Evolutionary conservation across 1,140 invertebrate species (phyloP).

Genomic region (Leptinotarsa undecemlineata): DNA sequence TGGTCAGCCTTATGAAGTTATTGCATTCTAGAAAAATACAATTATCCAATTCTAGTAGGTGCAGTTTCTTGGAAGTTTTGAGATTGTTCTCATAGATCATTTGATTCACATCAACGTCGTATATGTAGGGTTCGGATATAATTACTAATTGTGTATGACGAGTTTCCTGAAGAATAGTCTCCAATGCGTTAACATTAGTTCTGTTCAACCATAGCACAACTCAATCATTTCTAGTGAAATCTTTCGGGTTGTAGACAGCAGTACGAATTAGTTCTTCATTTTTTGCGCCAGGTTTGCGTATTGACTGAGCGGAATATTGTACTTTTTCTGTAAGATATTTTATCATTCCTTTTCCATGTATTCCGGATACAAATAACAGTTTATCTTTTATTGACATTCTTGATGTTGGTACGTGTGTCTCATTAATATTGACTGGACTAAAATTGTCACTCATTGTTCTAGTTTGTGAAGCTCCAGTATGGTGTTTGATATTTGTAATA

Average conservation of each 20-base stretch:
- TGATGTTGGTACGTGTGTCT: no score
- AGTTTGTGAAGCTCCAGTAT: no score
- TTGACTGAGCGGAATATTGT: slow-evolving; percentile 7
- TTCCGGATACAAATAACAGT: no score
- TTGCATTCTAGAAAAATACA: background rate
- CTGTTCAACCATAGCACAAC: slow-evolving; percentile 8
- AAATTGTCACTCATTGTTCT: no score
- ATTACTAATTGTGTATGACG: slow-evolving; percentile 2
- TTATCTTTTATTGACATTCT: no score
- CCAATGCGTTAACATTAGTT: slow-evolving; percentile 9
- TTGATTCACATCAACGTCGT: slow-evolving; percentile 1
- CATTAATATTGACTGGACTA: no score
- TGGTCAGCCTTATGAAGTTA: background rate
- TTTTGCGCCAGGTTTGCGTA: background rate
- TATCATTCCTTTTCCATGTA: no score
- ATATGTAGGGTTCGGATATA: slow-evolving; percentile 9
- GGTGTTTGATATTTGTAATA: no score
- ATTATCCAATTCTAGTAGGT: background rate
- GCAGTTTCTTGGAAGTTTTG: background rate
- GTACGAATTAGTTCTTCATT: slow-evolving; percentile 14
- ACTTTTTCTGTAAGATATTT: background rate
- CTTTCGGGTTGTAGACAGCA: background rate
- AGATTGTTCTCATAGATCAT: background rate
- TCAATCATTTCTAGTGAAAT: slow-evolving; percentile 2
- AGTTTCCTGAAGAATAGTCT: background rate